Evolutionary conservation across 2,797 vertebrate species (phyloP), one percentile per base, ranked within the genome.

Genomic region (Semotilus atromaculatus): DNA sequence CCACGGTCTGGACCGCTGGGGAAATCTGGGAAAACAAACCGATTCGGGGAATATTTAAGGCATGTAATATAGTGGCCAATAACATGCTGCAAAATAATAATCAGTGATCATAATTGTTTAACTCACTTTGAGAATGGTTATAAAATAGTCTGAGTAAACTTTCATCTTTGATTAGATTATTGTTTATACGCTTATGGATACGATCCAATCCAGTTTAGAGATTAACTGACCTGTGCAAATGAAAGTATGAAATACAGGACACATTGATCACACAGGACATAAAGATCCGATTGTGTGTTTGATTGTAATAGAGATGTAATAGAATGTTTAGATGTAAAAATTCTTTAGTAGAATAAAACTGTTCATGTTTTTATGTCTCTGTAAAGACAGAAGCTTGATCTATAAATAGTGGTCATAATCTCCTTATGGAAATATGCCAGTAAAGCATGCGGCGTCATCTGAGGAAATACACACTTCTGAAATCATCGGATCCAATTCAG

Each of bases 1-100:
- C 92, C 2, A 95, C 91, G 60, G 93, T 90, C 81, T 96, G 96
- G 88, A 86, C 94, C 86, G 90, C 92, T 81, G 96, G 91, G 0
- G 89, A 91, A 36, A 97, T 94, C 97, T 99, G 91, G 0, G 1
- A 66, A 45, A 13, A 40, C 45, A 6, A 60, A 67, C 18, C 29
- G 0, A 70, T 66, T 26, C 43, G 45, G 34, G 14, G 6, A 43
- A 72, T 21, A 62, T 62, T 19, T 3, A 6, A 19, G 18, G 9
- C 3, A 21, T 34, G 2, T 31, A 11, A 51, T 48, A 19, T 21
- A 51, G 71, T 21, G 29, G 26, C 1, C 5, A 13, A 34, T 13
- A 36, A 53, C n/a, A 60, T 14, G 29, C 21, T 8, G 19, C 72
- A 19, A 36, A 36, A 74, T 23, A 23, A 53, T 51, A 19, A 19